Conservation (phyloP, 53 echinoderm and acorn worm species). For the Astropecten irregularis region DNA sequence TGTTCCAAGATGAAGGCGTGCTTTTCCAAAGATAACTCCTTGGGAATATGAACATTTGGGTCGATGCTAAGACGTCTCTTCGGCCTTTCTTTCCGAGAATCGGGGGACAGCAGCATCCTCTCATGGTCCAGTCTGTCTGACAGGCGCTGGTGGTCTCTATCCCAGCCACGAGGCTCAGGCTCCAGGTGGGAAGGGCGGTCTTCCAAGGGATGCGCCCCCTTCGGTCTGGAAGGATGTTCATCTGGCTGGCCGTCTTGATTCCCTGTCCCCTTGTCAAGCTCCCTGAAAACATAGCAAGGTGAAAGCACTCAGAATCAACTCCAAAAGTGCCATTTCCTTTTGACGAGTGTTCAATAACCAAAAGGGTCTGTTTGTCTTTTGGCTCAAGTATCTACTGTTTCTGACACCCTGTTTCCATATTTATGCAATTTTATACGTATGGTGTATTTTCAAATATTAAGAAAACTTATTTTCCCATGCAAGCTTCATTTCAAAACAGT, state of each 20-base stretch:
- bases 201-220: neutral
- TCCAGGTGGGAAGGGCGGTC: neutral
- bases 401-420: too few species aligned
- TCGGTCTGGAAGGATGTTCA: neutral
- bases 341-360: too few species aligned
- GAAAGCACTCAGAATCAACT: too few species aligned
- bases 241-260: neutral
- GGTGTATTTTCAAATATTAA: too few species aligned
- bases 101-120: conserved; percentile 13
- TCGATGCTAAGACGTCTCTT: conserved; percentile 70
- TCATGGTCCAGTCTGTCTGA: neutral
- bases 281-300: too few species aligned
- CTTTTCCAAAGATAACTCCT: conserved; percentile 78
- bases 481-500: too few species aligned
- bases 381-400: too few species aligned
- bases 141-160: neutral
- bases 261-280: neutral
- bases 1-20: conserved; percentile 73
- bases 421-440: too few species aligned
- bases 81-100: conserved; percentile 25
- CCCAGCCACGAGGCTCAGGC: neutral
- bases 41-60: conserved; percentile 85
- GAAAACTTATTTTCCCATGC: too few species aligned
- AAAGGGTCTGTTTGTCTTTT: too few species aligned
- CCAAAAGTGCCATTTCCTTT: too few species aligned